Evolutionary conservation across 2,888 invertebrate genomes (phyloP), one percentile per base, ranked within the genome.

Genomic region (Oscheius myriophilus): DNA sequence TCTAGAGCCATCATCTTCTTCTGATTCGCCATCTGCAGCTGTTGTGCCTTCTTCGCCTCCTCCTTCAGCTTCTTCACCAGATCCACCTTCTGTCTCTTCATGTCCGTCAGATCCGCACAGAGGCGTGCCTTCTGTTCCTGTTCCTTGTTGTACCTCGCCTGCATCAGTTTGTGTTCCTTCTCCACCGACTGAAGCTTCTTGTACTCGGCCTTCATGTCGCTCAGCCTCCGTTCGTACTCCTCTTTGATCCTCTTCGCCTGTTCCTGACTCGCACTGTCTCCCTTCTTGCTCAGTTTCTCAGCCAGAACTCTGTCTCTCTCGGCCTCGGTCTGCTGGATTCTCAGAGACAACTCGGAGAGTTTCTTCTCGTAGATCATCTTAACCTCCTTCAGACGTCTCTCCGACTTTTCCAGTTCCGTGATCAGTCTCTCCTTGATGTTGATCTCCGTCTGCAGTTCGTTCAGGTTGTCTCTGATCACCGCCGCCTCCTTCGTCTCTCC

Each of bases 31-130:
- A 68, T 51, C 51, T 95, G 94, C 9, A 92, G 91, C 86, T 93
- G 92, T 78, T 93, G 92, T 84, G 94, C 93, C 66, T 92, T 91
- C 82, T 91, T 92, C 6, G 92, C 91, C 87, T 97, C 96, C 70
- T 94, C 93, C 68, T 94, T 92, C 91, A 96, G 95, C 88, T 93
- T 93, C 86, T 94, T 93, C 84, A 96, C 92, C 66, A 97, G 89
- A 86, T 87, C 86, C n/a, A 88, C 88, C 89, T 94, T 94, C 1
- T 91, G 91, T 64, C 91, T 90, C 87, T 94, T 95, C 91, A 95
- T 91, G 75, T 93, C 93, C n/a, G 71, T 70, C 51, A 84, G 59
- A 53, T 84, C 84, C 33, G 71, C 67, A 46, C 76, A 73, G 45
- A 69, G 62, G 26, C 71, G 49, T 23, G 57, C 68, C 63, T 76